Evolutionary conservation across 2,797 vertebrate genomes (phyloP).

Genomic region (Mormyrops attenuatus): DNA sequence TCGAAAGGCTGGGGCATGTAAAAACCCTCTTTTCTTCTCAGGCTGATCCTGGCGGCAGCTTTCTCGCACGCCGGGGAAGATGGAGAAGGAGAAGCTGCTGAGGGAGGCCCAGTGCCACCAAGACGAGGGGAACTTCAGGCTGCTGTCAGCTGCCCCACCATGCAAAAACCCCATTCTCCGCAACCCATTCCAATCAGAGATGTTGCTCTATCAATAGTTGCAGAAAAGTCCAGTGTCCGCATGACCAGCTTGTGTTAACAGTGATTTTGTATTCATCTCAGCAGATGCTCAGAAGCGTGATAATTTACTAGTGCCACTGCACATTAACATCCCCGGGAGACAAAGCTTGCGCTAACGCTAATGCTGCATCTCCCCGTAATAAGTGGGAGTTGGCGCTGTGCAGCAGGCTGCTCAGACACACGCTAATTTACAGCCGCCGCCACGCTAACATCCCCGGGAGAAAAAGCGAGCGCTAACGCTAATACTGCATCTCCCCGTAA

Average conservation of each 20-base stretch:
- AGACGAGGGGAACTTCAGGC: slow-evolving; percentile 50
- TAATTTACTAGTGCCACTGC: neutral
- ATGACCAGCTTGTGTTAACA: neutral
- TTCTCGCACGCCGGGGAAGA: slow-evolving; percentile 78
- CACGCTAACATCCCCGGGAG: neutral
- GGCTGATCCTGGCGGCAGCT: slow-evolving; percentile 80
- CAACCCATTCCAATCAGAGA: neutral
- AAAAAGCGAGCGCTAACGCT: neutral
- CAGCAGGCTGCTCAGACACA: neutral
- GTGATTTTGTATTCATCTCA: slow-evolving; percentile 4
- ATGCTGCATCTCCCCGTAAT: neutral
- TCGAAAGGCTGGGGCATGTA: neutral
- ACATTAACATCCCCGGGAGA: neutral
- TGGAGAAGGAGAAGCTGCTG: slow-evolving; percentile 84
- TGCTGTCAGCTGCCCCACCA: neutral
- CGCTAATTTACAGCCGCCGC: neutral
- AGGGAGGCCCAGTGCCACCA: slow-evolving; percentile 75
- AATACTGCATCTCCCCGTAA: neutral
- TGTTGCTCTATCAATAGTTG: slow-evolving; percentile 7
- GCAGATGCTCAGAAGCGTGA: neutral
- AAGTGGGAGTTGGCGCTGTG: neutral
- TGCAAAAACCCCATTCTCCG: neutral
- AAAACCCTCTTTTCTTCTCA: neutral
- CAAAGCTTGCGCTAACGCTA: neutral
- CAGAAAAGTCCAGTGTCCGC: neutral